Evolutionary conservation across 2,113 vertebrate species (phyloP).

Genomic region (Calyptomena viridis): DNA sequence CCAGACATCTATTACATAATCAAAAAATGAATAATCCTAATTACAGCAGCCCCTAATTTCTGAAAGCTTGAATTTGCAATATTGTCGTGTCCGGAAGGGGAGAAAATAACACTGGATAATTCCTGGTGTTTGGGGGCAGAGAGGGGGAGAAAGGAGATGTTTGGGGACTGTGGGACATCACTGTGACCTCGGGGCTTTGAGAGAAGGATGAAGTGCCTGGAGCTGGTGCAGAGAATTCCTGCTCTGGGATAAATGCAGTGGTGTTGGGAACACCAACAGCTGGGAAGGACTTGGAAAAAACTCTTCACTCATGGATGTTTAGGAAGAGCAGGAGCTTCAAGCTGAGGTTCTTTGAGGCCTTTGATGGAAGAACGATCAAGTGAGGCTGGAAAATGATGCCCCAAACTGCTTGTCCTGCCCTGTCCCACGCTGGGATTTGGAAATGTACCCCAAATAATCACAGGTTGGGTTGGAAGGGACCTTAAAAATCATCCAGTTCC

Average conservation of each 20-base stretch:
- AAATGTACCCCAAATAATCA: background rate
- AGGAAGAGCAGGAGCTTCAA: background rate
- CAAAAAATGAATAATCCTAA: background rate
- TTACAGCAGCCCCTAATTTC: background rate
- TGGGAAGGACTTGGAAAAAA: background rate
- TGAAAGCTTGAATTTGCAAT: background rate
- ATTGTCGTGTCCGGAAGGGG: background rate
- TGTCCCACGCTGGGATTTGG: background rate
- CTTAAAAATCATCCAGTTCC: background rate
- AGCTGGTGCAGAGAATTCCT: background rate
- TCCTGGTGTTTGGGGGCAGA: background rate
- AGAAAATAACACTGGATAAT: background rate
- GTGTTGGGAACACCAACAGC: background rate
- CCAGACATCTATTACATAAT: background rate
- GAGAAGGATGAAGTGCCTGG: background rate
- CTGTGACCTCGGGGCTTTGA: background rate
- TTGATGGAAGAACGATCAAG: background rate
- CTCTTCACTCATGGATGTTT: background rate
- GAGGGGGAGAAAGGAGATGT: background rate
- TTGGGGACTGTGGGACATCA: background rate
- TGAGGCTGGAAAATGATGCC: background rate
- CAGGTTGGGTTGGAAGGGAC: background rate
- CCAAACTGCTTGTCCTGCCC: background rate
- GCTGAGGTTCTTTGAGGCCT: background rate
- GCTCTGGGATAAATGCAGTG: fast-evolving